Percentiles rank a stretch among this genome's conserved stretches.
Evolutionary conservation across 2,888 invertebrate genomes (phyloP).

Genomic region (Microplitis manilae): DNA sequence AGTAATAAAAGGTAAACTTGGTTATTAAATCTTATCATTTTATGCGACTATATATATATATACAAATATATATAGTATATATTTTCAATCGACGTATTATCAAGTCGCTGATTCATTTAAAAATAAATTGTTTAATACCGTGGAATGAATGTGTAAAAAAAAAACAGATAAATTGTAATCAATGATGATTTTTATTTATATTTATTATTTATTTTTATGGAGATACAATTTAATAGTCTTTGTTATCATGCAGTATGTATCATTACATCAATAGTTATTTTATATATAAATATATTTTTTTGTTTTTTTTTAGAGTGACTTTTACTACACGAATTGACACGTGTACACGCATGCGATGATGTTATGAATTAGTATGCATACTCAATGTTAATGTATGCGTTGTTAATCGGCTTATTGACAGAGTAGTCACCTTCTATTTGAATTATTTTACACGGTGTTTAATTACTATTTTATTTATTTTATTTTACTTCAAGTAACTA

Average conservation of each 20-base stretch:
- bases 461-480: constrained; percentile 3
- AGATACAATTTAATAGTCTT: not conserved
- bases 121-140: not conserved
- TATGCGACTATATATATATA: not conserved
- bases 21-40: not conserved
- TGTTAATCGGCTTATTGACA: constrained; percentile 13
- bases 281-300: not conserved
- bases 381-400: constrained; percentile 24
- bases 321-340: not conserved
- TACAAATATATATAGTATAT: not conserved
- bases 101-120: not conserved
- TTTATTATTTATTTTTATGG: not conserved
- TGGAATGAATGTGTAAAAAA: not conserved
- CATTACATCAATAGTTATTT: not conserved
- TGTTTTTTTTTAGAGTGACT: not conserved
- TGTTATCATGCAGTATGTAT: not conserved
- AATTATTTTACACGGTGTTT: not conserved
- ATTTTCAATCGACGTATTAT: too few species aligned
- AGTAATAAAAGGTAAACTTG: not conserved
- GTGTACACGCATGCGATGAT: not conserved
- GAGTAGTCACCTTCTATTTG: constrained; percentile 29
- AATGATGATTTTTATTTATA: not conserved
- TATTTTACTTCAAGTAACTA: not conserved
- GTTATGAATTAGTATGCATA: constrained; percentile 2
- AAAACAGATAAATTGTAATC: not conserved